phyloP scores from a whole-genome alignment of 2,888 invertebrate genomes.

The Pilophorus perplexus region DNA sequence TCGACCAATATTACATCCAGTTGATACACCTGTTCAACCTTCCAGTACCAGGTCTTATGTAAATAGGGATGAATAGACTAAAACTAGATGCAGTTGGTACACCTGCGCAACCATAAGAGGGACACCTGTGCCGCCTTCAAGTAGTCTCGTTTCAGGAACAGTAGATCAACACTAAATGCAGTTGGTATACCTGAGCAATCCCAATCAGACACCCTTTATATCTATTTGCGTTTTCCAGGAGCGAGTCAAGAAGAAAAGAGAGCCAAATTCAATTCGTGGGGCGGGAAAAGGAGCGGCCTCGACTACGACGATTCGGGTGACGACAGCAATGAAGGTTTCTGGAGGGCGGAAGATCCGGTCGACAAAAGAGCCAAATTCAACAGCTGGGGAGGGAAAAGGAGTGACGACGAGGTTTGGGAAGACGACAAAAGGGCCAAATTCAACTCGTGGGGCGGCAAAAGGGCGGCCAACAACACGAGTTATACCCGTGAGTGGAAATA shows the following conservation, averaged over 20 bases:
- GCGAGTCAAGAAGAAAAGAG: slow-evolving; percentile 36
- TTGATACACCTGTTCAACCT: too few species aligned
- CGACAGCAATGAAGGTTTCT: neutral
- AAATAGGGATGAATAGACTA: too few species aligned
- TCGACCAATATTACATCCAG: too few species aligned
- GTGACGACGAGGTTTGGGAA: slow-evolving; percentile 3
- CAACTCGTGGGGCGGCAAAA: slow-evolving; percentile 47
- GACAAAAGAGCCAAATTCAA: slow-evolving; percentile 46
- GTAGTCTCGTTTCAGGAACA: too few species aligned
- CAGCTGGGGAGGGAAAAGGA: slow-evolving; percentile 50
- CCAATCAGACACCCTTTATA: too few species aligned
- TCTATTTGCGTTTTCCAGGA: too few species aligned
- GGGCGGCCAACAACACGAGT: slow-evolving; percentile 24
- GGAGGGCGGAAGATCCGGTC: slow-evolving; percentile 1
- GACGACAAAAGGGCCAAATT: slow-evolving; percentile 43
- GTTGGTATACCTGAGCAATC: too few species aligned
- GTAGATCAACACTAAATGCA: too few species aligned
- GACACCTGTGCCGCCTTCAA: too few species aligned
- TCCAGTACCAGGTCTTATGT: too few species aligned
- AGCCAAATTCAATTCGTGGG: slow-evolving; percentile 46
- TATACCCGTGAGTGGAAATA: neutral
- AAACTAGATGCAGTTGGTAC: too few species aligned
- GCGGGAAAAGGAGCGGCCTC: slow-evolving; percentile 42
- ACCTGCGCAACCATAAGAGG: too few species aligned
- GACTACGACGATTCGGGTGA: slow-evolving; percentile 12